phyloP scores from a whole-genome alignment of 2,888 invertebrate genomes.

The Eupeodes luniger region DNA sequence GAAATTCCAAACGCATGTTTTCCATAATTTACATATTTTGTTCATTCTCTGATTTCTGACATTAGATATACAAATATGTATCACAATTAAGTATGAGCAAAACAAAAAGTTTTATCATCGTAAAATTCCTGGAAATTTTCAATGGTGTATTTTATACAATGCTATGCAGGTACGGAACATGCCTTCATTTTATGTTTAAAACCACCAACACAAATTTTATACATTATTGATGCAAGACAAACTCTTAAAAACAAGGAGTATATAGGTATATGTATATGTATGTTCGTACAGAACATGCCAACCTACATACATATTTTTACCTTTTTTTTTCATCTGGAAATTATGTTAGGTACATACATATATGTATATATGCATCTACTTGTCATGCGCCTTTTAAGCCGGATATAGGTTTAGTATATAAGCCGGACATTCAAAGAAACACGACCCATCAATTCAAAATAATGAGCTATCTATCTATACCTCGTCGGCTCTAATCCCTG shows the following conservation, averaged over 20 bases:
- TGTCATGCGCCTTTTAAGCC: conserved; percentile 11
- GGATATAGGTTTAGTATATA: conserved; percentile 3
- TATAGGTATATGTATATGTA: too few species aligned
- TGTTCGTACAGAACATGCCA: neutral
- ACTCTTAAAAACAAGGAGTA: neutral
- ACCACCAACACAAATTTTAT: neutral
- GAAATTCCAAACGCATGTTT: too few species aligned
- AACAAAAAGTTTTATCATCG: too few species aligned
- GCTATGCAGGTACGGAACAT: too few species aligned
- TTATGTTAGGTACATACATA: too few species aligned
- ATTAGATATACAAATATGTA: too few species aligned
- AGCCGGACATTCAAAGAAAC: conserved; percentile 50
- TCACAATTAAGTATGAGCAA: too few species aligned
- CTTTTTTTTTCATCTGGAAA: neutral
- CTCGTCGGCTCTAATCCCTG: conserved; percentile 14
- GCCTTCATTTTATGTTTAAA: neutral
- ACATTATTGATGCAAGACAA: neutral
- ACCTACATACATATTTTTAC: neutral
- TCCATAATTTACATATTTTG: too few species aligned
- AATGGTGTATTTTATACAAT: too few species aligned
- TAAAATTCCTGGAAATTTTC: too few species aligned
- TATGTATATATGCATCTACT: neutral
- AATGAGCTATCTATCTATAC: conserved; percentile 6
- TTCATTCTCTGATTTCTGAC: too few species aligned
- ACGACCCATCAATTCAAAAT: conserved; percentile 35